A percentile compares a stretch with the other conserved stretches of the same genome.
These are phyloP conservation scores for Gorsachius goisagi DNA, from an alignment of 2,113 vertebrate genomes.

Conservation along the genomic window DNA sequence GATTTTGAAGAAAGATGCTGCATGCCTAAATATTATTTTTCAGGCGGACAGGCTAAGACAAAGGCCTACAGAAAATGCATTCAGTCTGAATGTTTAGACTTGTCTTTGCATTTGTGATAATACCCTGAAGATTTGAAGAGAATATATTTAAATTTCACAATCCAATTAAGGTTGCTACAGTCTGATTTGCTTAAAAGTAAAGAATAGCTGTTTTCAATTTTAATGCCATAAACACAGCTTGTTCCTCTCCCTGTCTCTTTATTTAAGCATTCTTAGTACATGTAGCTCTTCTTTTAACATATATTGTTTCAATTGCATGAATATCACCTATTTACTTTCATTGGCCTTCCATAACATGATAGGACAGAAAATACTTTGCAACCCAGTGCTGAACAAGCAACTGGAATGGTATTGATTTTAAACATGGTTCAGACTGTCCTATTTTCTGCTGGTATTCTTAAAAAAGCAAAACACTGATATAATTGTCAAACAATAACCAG, in stretches of 20 bases:
- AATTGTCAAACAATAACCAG: neutral
- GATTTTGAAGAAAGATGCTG: constrained; percentile 66
- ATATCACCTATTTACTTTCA: constrained; percentile 40
- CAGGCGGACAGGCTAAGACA: constrained; percentile 74
- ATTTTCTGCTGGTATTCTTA: constrained; percentile 31
- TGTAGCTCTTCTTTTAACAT: constrained; percentile 13
- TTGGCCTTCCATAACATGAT: constrained; percentile 41
- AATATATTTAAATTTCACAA: constrained; percentile 42
- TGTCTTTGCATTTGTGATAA: constrained; percentile 18
- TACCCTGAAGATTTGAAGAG: constrained; percentile 1
- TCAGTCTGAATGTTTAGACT: constrained; percentile 35
- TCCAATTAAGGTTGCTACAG: constrained; percentile 25
- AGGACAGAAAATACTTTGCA: constrained; percentile 34
- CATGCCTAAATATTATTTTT: constrained; percentile 74
- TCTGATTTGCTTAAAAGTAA: constrained; percentile 40
- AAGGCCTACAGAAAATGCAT: constrained; percentile 71
- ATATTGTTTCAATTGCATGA: constrained; percentile 39
- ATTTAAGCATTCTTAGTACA: neutral
- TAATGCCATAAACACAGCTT: neutral
- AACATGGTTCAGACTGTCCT: constrained; percentile 11
- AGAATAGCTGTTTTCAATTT: constrained; percentile 1
- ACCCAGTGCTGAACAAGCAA: constrained; percentile 61
- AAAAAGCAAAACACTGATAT: neutral
- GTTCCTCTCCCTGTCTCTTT: neutral
- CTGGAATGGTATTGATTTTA: constrained; percentile 54